These are phyloP conservation scores for Mixornis gularis DNA, from an alignment of 2,113 vertebrate genomes.

Conservation along the genomic window DNA sequence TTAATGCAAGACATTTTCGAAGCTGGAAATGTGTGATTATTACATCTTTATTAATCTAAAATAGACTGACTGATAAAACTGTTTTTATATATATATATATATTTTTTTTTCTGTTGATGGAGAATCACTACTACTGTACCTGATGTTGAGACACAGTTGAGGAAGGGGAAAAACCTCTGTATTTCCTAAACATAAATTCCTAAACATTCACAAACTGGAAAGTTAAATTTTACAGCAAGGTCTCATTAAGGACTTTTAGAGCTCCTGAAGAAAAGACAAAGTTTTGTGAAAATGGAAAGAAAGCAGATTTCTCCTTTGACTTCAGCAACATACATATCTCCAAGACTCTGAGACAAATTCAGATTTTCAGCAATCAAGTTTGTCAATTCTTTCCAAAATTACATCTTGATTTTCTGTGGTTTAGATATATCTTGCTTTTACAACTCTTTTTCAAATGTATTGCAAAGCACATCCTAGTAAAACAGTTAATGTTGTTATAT, in stretches of 20 bases:
- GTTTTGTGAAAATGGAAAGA: background rate
- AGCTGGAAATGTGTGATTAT: slow-evolving; percentile 47
- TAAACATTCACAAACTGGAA: background rate
- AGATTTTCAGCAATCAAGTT: background rate
- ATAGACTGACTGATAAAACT: slow-evolving; percentile 51
- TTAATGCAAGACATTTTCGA: slow-evolving; percentile 64
- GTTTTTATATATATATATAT: background rate
- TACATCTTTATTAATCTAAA: slow-evolving; percentile 61
- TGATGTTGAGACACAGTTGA: background rate
- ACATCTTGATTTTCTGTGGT: background rate
- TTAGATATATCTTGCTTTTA: background rate
- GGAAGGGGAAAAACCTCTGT: background rate
- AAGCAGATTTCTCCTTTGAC: background rate
- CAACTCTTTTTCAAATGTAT: background rate
- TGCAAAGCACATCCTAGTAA: background rate
- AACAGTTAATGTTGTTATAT: background rate
- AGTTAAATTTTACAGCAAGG: background rate
- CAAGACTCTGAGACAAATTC: background rate
- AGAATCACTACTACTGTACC: background rate
- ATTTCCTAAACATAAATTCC: background rate
- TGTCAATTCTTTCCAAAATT: background rate
- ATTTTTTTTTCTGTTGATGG: slow-evolving; percentile 34
- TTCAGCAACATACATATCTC: background rate
- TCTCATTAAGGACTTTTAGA: background rate
- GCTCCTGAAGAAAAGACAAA: background rate